A percentile compares a stretch with the other conserved stretches of the same genome.
phyloP scores from a whole-genome alignment of 2,797 vertebrate species.

The Xerus rutilus region DNA sequence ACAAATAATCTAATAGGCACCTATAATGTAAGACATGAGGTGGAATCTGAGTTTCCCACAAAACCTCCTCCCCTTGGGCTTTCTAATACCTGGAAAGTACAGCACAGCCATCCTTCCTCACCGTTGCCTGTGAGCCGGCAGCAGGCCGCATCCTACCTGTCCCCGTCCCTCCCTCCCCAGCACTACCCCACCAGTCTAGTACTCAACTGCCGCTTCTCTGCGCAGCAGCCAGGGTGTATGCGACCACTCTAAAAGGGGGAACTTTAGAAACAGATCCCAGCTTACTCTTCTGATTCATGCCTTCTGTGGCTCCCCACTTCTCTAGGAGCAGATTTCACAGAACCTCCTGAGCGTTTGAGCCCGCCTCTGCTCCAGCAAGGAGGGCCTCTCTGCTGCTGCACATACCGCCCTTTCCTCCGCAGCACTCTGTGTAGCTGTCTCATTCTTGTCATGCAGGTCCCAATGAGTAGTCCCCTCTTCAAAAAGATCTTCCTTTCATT shows the following conservation, averaged over 20 bases:
- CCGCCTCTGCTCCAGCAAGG: rapidly evolving
- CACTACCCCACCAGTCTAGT: neutral
- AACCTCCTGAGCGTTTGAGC: neutral
- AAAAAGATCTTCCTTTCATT: neutral
- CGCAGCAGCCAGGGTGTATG: too few relatives aligned
- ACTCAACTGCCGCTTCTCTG: neutral
- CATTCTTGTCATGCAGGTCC: neutral
- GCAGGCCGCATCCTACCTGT: neutral
- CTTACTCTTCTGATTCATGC: neutral
- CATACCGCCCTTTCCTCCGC: neutral
- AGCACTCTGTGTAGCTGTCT: rapidly evolving
- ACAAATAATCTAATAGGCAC: neutral
- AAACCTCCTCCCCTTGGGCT: neutral
- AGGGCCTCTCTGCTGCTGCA: neutral
- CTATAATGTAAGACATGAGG: neutral
- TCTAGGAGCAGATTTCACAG: neutral
- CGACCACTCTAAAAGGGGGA: neutral
- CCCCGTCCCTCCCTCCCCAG: neutral
- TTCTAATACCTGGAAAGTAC: neutral
- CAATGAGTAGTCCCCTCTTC: neutral
- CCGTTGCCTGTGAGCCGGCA: too few relatives aligned
- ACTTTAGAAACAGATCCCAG: too few relatives aligned
- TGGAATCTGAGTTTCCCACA: neutral
- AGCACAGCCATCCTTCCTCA: neutral
- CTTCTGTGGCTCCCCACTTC: neutral